These are phyloP conservation scores for Drosophila melanosoma DNA, from an alignment of 2,888 invertebrate species.

Conservation along the genomic window DNA sequence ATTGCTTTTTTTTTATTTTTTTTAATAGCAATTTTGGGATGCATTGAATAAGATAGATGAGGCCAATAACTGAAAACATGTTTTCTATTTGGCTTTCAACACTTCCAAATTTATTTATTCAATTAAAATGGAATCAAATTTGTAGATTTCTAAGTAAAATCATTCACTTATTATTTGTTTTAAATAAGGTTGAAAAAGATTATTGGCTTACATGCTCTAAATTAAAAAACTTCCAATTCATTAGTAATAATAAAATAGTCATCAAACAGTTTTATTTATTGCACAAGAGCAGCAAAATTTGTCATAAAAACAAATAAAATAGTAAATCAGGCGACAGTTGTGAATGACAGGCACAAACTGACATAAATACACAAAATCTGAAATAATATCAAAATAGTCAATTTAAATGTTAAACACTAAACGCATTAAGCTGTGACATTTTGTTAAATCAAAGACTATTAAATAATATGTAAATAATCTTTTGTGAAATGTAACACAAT, in stretches of 20 bases:
- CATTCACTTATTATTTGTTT: no score
- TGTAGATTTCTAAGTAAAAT: not conserved
- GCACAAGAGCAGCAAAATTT: not conserved
- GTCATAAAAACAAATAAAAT: not conserved
- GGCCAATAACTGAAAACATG: not conserved
- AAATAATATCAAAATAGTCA: not conserved
- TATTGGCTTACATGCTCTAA: not conserved
- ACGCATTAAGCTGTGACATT: not conserved
- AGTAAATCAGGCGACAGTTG: constrained; percentile 18
- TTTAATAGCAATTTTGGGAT: not conserved
- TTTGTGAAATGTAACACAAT: not conserved
- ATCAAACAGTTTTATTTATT: not conserved
- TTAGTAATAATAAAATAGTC: not conserved
- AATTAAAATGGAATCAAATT: not conserved
- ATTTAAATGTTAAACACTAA: constrained; percentile 4
- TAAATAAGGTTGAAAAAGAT: not conserved
- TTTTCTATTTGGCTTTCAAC: not conserved
- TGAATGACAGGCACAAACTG: not conserved
- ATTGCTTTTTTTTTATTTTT: not conserved
- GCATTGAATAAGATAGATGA: not conserved
- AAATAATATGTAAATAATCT: not conserved
- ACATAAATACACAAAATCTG: not conserved
- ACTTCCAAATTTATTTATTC: not conserved
- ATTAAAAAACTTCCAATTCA: not conserved
- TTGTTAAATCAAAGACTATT: not conserved